Evolutionary conservation across 1,140 invertebrate species (phyloP).

Genomic region (Micrasema minimum): DNA sequence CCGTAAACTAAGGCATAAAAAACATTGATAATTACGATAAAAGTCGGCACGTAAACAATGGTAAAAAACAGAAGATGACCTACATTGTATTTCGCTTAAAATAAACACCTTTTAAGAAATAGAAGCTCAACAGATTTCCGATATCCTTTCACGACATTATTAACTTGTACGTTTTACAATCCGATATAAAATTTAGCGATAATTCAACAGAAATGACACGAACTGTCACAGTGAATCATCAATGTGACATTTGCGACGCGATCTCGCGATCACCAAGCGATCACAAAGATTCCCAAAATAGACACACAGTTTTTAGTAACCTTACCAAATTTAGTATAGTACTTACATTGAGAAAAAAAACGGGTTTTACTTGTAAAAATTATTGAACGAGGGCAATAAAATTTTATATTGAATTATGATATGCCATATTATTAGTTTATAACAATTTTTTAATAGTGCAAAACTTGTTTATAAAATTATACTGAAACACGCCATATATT

Average conservation of each 20-base stretch:
- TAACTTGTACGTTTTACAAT: not conserved
- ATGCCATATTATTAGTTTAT: no score
- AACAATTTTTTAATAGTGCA: no score
- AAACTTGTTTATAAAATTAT: no score
- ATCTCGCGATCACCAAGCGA: constrained; percentile 3
- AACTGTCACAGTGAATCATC: constrained; percentile 41
- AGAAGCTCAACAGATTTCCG: no score
- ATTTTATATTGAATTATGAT: no score
- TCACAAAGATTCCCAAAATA: constrained; percentile 8
- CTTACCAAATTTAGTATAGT: no score
- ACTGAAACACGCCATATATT: no score
- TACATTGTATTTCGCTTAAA: not conserved
- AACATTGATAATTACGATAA: constrained; percentile 17
- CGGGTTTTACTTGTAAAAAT: no score
- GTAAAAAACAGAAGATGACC: not conserved
- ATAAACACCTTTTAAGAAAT: no score
- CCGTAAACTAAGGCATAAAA: constrained; percentile 1
- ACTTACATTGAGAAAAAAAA: no score
- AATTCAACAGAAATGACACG: constrained; percentile 35
- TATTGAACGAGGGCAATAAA: no score
- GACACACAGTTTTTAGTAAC: not conserved
- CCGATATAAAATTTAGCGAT: not conserved
- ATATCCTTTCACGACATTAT: constrained; percentile 11
- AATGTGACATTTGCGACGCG: constrained; percentile 13
- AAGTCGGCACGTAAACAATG: constrained; percentile 15